A percentile compares a stretch with the other conserved stretches of the same genome.
Evolutionary conservation across 2,797 vertebrate genomes (phyloP).

Genomic region (Sylvia borin): DNA sequence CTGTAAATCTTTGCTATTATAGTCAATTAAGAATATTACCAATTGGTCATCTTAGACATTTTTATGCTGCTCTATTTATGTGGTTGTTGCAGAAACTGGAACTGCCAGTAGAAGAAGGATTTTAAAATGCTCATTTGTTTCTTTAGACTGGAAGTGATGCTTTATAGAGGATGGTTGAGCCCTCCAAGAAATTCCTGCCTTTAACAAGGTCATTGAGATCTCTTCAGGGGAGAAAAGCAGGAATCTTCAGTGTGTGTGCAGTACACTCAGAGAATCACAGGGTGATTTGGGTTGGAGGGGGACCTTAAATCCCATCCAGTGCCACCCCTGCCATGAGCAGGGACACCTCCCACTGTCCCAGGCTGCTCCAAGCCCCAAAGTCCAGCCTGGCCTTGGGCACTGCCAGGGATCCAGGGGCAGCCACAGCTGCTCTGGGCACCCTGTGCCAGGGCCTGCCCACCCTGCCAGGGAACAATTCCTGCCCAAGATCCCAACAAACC

Average conservation of each 20-base stretch:
- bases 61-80: neutral
- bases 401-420: neutral
- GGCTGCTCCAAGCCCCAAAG: neutral
- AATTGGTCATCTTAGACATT: neutral
- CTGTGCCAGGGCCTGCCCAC: neutral
- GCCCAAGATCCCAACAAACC: rapidly evolving
- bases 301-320: rapidly evolving
- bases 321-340: neutral
- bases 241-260: neutral
- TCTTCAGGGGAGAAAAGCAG: neutral
- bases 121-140: neutral
- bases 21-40: neutral
- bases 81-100: neutral
- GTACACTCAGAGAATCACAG: neutral
- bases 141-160: neutral
- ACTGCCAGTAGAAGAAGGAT: neutral
- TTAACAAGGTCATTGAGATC: neutral
- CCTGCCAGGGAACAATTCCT: neutral
- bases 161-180: neutral
- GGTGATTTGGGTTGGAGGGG: neutral
- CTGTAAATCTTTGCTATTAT: neutral
- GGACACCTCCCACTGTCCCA: neutral
- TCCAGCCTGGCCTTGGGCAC: neutral
- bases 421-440: neutral
- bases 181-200: neutral